A percentile compares a stretch with the other conserved stretches of the same genome.
Evolutionary conservation across 2,113 vertebrate genomes (phyloP).

Genomic region (Lycaon pictus): DNA sequence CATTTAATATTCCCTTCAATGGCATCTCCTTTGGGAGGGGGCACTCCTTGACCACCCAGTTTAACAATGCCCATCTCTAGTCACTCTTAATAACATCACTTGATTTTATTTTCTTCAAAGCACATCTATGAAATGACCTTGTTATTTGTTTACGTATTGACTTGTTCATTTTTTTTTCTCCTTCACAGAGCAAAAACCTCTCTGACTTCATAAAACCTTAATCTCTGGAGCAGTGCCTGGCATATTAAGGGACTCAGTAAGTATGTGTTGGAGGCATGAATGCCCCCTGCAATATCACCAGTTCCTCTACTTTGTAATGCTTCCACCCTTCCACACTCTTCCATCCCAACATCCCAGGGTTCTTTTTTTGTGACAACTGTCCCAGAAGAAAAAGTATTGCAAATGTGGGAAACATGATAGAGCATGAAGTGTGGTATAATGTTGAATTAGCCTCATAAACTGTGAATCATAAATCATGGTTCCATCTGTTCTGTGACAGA

Average conservation of each 20-base stretch:
- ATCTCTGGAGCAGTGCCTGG: background rate
- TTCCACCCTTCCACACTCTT: background rate
- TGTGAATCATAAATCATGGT: conserved; percentile 70
- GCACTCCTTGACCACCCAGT: background rate
- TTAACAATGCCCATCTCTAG: background rate
- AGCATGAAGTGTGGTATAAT: conserved; percentile 37
- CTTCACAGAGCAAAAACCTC: background rate
- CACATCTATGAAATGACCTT: background rate
- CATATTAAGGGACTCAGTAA: background rate
- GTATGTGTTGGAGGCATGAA: background rate
- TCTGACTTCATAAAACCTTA: background rate
- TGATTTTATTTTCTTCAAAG: conserved; percentile 45
- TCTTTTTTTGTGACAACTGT: conserved; percentile 47
- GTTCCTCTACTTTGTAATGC: background rate
- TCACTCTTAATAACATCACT: background rate
- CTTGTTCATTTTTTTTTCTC: conserved; percentile 40
- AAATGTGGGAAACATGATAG: conserved; percentile 60
- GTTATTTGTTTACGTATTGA: background rate
- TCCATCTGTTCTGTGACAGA: conserved; percentile 70
- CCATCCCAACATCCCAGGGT: background rate
- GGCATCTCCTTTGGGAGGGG: background rate
- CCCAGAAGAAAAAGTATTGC: conserved; percentile 38
- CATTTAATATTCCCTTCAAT: background rate
- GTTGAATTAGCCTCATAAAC: conserved; percentile 67
- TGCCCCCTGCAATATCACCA: background rate